Conservation (phyloP, 2,113 vertebrate genomes). For the Siniperca knerii region DNA sequence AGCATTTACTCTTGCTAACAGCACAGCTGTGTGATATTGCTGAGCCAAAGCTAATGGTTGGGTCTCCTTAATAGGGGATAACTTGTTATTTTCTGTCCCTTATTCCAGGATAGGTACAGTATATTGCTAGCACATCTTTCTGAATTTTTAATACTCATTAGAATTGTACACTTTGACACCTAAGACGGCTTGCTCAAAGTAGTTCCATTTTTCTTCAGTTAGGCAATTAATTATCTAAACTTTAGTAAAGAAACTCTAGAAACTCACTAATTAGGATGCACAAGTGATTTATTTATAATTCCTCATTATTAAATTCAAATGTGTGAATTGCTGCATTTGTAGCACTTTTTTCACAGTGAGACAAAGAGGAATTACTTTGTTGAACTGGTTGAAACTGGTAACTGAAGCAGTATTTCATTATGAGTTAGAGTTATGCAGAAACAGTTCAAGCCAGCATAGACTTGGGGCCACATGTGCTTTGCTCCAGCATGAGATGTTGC, state of each 20-base stretch:
- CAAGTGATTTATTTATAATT: not conserved
- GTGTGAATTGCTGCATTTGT: not conserved
- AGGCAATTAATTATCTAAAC: not conserved
- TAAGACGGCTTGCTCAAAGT: not conserved
- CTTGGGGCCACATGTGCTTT: not conserved
- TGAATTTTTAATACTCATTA: constrained; percentile 30
- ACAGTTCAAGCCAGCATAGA: not conserved
- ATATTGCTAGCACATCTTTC: not conserved
- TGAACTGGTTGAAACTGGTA: not conserved
- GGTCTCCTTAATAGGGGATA: constrained; percentile 24
- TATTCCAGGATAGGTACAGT: not conserved
- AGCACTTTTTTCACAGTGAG: not conserved
- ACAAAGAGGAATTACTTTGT: not conserved
- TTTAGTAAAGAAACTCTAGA: not conserved
- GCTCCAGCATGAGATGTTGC: constrained; percentile 4
- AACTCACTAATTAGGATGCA: not conserved
- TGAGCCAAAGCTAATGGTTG: constrained; percentile 34
- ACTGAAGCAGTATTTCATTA: not conserved
- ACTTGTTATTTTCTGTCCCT: constrained; percentile 4
- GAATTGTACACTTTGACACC: not conserved
- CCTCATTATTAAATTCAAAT: not conserved
- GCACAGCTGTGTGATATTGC: constrained; percentile 27
- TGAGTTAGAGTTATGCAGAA: not conserved
- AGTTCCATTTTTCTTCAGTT: not conserved
- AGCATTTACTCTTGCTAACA: constrained; percentile 1